Percentiles rank a stretch among this genome's conserved stretches.
Evolutionary conservation across 2,888 invertebrate genomes (phyloP).

Genomic region (Timandra comae): DNA sequence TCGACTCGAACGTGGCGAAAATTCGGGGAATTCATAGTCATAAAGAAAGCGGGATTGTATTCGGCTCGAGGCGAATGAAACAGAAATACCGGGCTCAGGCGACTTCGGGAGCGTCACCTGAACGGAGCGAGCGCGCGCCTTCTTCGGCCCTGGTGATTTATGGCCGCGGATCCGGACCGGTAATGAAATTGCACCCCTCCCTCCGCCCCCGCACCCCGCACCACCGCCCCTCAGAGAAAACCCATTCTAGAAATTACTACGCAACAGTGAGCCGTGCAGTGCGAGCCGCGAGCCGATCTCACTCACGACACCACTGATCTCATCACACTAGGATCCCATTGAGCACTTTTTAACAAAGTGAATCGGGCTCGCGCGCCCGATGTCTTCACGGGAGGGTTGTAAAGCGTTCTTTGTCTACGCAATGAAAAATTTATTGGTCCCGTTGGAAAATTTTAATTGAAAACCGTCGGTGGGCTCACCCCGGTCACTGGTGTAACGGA

Average conservation of each 20-base stretch:
- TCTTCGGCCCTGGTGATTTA: constrained; percentile 78
- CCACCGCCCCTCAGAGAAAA: constrained; percentile 36
- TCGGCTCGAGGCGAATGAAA: constrained; percentile 52
- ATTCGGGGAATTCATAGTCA: constrained; percentile 62
- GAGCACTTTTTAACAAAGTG: constrained; percentile 10
- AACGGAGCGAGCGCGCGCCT: constrained; percentile 69
- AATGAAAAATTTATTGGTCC: constrained; percentile 63
- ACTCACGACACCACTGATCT: constrained; percentile 3
- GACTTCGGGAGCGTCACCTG: constrained; percentile 73
- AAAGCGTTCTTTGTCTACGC: constrained; percentile 45
- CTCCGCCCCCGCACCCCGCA: constrained; percentile 46
- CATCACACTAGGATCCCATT: constrained; percentile 12
- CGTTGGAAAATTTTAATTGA: constrained; percentile 45
- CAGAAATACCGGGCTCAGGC: constrained; percentile 65
- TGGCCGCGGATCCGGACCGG: constrained; percentile 75
- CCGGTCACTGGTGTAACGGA: background rate
- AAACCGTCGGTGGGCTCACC: constrained; percentile 10
- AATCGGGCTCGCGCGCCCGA: constrained; percentile 6
- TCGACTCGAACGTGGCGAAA: constrained; percentile 37
- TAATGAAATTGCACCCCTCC: constrained; percentile 77
- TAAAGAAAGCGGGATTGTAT: constrained; percentile 68
- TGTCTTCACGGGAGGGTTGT: constrained; percentile 20
- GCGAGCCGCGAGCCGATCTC: no score
- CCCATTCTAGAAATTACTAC: constrained; percentile 75
- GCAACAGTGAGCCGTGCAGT: constrained; percentile 65